Base-by-base conservation (phyloP, 2,797 vertebrate genomes). In the Podarcis siculus region DNA sequence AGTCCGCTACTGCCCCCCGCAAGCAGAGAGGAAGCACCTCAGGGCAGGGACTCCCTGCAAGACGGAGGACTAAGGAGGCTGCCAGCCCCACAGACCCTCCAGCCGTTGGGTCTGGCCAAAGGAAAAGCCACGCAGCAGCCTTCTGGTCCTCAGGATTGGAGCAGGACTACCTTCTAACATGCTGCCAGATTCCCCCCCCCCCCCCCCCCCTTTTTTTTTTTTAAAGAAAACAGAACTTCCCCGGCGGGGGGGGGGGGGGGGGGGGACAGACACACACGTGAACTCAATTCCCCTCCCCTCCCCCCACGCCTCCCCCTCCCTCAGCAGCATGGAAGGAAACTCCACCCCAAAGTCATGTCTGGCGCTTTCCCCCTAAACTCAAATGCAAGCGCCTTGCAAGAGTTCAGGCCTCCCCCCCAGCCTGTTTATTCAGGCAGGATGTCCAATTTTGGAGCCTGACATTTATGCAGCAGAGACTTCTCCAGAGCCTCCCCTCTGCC, bases 141-240 rank as follows among this genome's bases (percentile, higher is more conserved):
- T 8, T 3, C 49, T 21, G 21, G 49, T 32, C 7, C 78, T 61
- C 32, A 6, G 8, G 0, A 1, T 1, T 64, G 58, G 49, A 2
- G 19, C 2, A n/a, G 49, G 1, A 19, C 78, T 8, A 3, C 15
- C 42, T 45, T 23, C 76, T 2, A 45, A 5, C 9, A 5, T 3
- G 4, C 1, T 17, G 27, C 42, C 27, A 49, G 45, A 1, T n/a
- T 9, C 3, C 0, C 30, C 55, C n/a, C n/a, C n/a, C n/a, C n/a
- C n/a, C n/a, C n/a, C n/a, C n/a, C 12, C 39, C 42, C 42, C 42
- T 9, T 45, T 45, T 42, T 58, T 58, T 58, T 4, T 58, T 15
- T 10, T 8, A 23, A 15, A 30, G 39, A 25, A 39, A 12, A 30
- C 6, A 10, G 23, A 8, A 5, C 76, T 39, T 15, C 76, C 42